Percentiles rank a stretch among this genome's conserved stretches.
Evolutionary conservation across 2,113 vertebrate species (phyloP).

Genomic region (Pterocles burchelli): DNA sequence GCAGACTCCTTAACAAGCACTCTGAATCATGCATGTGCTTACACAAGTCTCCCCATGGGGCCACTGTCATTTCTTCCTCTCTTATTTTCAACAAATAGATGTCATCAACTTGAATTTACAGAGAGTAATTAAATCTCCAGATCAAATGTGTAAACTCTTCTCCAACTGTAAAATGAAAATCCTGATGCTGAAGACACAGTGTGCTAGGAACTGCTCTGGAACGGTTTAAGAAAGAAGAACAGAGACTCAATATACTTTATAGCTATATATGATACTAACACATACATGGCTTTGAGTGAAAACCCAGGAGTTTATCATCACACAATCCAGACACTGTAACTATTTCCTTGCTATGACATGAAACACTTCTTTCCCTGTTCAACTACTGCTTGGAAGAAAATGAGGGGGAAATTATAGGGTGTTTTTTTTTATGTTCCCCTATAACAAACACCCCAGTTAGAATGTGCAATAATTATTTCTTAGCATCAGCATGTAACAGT

Average conservation of each 20-base stretch:
- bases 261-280: neutral
- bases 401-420: neutral
- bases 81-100: neutral
- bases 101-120: neutral
- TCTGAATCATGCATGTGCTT: neutral
- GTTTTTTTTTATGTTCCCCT: neutral
- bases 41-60: neutral
- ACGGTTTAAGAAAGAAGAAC: neutral
- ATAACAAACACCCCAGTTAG: neutral
- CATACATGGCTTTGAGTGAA: neutral
- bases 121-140: neutral
- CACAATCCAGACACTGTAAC: neutral
- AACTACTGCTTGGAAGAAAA: neutral
- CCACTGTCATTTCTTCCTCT: neutral
- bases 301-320: neutral
- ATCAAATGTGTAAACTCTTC: neutral
- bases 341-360: neutral
- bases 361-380: neutral
- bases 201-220: neutral
- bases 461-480: neutral
- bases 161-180: neutral
- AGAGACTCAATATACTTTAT: neutral
- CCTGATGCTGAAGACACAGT: accelerated
- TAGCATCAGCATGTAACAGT: neutral
- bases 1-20: neutral